Evolutionary conservation across 2,797 vertebrate species (phyloP).

Genomic region (Pangasius macronema): DNA sequence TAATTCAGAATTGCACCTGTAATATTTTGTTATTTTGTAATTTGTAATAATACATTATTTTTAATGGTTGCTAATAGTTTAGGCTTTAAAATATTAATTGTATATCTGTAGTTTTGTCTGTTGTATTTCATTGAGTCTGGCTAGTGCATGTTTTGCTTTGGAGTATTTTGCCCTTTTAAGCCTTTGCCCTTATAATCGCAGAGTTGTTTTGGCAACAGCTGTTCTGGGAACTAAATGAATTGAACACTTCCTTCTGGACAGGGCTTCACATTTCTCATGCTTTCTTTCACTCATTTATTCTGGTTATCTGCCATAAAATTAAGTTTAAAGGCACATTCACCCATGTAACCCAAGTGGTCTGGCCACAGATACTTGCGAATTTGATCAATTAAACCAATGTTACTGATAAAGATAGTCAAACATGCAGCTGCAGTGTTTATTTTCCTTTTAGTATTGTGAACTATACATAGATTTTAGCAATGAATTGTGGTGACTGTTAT

Average conservation of each 20-base stretch:
- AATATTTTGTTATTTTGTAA: neutral
- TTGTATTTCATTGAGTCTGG: slow-evolving; percentile 6
- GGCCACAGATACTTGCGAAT: neutral
- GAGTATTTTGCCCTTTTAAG: slow-evolving; percentile 52
- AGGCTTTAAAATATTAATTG: neutral
- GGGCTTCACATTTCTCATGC: slow-evolving; percentile 35
- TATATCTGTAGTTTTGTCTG: neutral
- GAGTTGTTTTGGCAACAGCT: slow-evolving; percentile 56
- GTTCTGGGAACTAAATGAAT: slow-evolving; percentile 53
- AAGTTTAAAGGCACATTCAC: neutral
- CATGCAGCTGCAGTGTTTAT: neutral
- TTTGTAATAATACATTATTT: neutral
- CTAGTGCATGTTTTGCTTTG: slow-evolving; percentile 30
- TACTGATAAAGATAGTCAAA: neutral
- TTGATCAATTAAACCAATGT: neutral
- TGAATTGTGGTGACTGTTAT: neutral
- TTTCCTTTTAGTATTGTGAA: neutral
- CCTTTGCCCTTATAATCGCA: slow-evolving; percentile 53
- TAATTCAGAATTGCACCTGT: neutral
- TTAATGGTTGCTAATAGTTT: neutral
- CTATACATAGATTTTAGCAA: neutral
- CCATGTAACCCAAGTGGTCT: neutral
- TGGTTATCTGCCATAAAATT: neutral
- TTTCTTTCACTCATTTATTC: neutral
- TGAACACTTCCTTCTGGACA: slow-evolving; percentile 57